These are phyloP conservation scores for Platyscelio sp. DNA, from an alignment of 2,888 invertebrate genomes.

Conservation along the genomic window DNA sequence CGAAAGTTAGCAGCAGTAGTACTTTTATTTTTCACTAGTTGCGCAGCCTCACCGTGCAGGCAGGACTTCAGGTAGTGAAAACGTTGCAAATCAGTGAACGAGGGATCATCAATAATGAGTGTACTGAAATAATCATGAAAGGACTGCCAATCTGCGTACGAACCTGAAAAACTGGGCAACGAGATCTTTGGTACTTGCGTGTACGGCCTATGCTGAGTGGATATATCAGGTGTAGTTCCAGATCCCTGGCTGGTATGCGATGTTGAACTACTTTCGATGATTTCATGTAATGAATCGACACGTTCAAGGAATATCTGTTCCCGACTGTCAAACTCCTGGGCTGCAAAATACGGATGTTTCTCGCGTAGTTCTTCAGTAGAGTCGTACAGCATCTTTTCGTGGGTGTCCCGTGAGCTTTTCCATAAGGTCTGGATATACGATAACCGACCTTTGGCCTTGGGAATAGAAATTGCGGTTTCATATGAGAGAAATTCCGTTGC, in stretches of 20 bases:
- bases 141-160: conserved; percentile 16
- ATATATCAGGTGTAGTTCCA: too few species aligned
- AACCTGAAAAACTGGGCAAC: conserved; percentile 1
- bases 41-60: conserved; percentile 14
- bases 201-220: not conserved
- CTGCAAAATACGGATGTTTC: not conserved
- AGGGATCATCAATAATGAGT: conserved; percentile 10
- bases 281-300: not conserved
- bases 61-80: conserved; percentile 30
- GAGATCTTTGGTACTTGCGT: not conserved
- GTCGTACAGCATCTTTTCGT: not conserved
- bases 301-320: not conserved
- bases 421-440: not conserved
- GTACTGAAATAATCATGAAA: conserved; percentile 19
- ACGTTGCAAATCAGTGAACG: conserved; percentile 14
- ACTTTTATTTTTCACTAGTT: not conserved
- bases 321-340: not conserved
- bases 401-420: not conserved
- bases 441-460: not conserved
- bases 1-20: not conserved
- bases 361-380: not conserved
- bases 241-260: too few species aligned
- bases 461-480: not conserved
- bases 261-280: too few species aligned
- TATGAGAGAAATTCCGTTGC: not conserved